Evolutionary conservation across 2,113 vertebrate species (phyloP).

Genomic region (Sigmodon hispidus): DNA sequence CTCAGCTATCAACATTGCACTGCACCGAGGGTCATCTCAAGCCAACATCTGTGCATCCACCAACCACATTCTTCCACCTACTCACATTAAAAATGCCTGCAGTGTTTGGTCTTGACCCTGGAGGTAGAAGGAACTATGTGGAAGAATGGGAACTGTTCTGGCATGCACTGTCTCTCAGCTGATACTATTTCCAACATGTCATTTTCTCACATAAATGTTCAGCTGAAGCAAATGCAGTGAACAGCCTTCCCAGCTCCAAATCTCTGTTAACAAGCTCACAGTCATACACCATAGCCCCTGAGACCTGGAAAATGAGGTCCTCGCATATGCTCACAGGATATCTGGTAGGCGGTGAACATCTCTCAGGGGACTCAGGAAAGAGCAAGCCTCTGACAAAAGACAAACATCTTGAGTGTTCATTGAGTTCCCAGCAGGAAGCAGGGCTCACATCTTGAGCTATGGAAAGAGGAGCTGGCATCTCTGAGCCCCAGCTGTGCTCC

Average conservation of each 20-base stretch:
- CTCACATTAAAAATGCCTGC: neutral
- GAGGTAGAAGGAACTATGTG: neutral
- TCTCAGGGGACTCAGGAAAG: neutral
- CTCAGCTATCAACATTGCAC: neutral
- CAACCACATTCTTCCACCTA: neutral
- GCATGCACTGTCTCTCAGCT: neutral
- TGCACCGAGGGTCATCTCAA: neutral
- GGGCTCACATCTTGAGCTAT: neutral
- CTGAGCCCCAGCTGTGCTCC: neutral
- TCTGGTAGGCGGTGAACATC: neutral
- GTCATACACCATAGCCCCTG: too few species aligned
- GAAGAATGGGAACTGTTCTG: neutral
- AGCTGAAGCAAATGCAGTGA: neutral
- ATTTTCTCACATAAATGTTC: neutral
- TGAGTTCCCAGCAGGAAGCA: neutral
- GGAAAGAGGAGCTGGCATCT: neutral
- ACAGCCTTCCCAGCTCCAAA: neutral
- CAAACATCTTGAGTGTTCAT: neutral
- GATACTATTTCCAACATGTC: neutral
- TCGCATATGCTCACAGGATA: accelerated
- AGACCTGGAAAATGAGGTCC: neutral
- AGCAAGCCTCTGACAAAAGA: neutral
- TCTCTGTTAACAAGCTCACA: neutral
- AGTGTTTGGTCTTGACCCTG: neutral
- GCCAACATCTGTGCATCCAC: neutral